Conservation (phyloP, 2,113 vertebrate genomes). For the Corvus moneduloides region DNA sequence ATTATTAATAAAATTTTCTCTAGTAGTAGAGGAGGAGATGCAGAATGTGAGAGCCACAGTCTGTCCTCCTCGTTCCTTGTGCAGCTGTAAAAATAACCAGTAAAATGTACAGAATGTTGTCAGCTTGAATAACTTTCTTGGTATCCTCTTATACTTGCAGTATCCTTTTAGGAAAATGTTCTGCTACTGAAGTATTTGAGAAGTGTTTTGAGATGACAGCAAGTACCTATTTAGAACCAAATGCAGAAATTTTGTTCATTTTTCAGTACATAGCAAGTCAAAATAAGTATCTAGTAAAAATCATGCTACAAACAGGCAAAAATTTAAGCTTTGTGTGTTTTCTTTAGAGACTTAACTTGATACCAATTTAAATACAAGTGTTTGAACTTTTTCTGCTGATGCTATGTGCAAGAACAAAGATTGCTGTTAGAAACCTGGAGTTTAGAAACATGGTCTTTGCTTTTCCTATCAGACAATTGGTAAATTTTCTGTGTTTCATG, state of each 20-base stretch:
- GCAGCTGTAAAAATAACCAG: constrained; percentile 48
- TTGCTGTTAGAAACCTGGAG: not conserved
- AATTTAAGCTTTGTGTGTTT: not conserved
- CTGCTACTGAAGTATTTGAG: not conserved
- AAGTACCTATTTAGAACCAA: not conserved
- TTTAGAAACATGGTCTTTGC: not conserved
- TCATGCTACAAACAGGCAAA: not conserved
- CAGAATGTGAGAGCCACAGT: not conserved
- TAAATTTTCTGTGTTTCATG: not conserved
- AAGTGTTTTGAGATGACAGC: not conserved
- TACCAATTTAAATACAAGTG: not conserved
- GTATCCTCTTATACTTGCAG: not conserved
- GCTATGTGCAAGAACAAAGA: not conserved
- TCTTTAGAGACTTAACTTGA: not conserved
- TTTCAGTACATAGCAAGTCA: not conserved
- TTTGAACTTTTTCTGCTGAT: not conserved
- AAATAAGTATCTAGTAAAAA: not conserved
- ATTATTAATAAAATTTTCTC: constrained; percentile 7
- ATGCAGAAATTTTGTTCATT: not conserved
- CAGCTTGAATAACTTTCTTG: not conserved
- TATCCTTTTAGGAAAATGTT: not conserved
- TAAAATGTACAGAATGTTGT: constrained; percentile 8
- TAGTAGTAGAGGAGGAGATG: not conserved
- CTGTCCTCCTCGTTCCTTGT: not conserved
- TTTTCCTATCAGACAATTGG: not conserved